Evolutionary conservation across 2,888 invertebrate species (phyloP).

Genomic region (Rotaria macrura): DNA sequence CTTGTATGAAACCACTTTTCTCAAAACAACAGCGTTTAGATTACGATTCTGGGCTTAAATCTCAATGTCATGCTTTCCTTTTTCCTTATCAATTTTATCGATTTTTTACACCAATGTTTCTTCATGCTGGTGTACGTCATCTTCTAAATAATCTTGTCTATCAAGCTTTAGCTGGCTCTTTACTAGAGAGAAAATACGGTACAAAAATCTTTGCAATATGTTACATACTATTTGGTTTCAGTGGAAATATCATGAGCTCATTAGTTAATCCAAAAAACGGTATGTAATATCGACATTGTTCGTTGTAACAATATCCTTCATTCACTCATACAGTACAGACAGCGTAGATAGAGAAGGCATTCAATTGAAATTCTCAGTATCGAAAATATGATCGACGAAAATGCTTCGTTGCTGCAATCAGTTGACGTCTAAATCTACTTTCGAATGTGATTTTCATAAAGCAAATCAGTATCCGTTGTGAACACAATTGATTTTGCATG

Average conservation of each 20-base stretch:
- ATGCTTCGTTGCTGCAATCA: too few relatives aligned
- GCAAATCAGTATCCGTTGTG: too few relatives aligned
- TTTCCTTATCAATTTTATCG: background rate
- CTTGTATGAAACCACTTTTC: background rate
- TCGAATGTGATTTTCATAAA: too few relatives aligned
- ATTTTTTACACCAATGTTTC: constrained; percentile 6
- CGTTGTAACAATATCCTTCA: too few relatives aligned
- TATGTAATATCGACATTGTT: background rate
- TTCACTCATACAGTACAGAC: too few relatives aligned
- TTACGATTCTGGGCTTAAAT: background rate
- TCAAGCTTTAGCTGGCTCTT: background rate
- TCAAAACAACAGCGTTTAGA: background rate
- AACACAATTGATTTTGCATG: too few relatives aligned
- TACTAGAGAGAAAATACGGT: background rate
- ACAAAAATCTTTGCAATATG: background rate
- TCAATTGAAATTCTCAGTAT: too few relatives aligned
- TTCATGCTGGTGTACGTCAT: background rate
- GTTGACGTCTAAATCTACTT: too few relatives aligned
- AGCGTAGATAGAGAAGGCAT: too few relatives aligned
- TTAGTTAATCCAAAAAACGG: background rate
- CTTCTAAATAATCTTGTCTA: background rate
- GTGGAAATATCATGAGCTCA: background rate
- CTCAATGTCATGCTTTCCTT: background rate
- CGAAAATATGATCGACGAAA: too few relatives aligned
- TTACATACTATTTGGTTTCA: background rate